Base-by-base conservation (phyloP, 2,888 invertebrate species). In the Lamellibrachia satsuma region DNA sequence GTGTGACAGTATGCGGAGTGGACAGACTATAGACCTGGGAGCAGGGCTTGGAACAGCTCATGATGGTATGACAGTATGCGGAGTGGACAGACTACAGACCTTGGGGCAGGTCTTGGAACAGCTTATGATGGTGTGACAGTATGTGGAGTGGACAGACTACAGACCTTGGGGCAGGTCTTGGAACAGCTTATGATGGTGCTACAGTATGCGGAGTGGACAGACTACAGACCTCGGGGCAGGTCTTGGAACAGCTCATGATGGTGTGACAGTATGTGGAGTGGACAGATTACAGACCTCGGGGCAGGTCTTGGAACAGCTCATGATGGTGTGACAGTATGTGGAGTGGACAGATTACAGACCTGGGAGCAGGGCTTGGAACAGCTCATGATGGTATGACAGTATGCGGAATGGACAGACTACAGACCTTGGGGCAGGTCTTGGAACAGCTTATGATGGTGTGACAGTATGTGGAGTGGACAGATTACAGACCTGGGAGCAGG, bases 171-270 rank as follows among this genome's bases (percentile, higher is more conserved):
- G 96, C 99, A 99, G 27, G 98, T 98, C 95, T 98, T 97, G 0
- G 98, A 98, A 97, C 99, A 99, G 96, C 99, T 99, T 98, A 99
- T 98, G 95, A 99, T 99, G 1, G 99, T 99, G 96, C 99, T 99
- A 96, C 99, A 99, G 93, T 39, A 39, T 39, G 39, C 1, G 39
- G 39, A 1, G 39, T 39, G 39, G 39, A 39, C 39, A 39, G 39
- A 0, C 39, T 39, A 39, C 39, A 39, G 39, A 39, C 39, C 39
- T 99, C 99, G 0, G 99, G 99, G 96, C 99, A 99, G 27, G 98
- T 98, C 95, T 98, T 97, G 0, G 98, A 98, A 97, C 99, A 99
- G 96, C 99, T 99, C 98, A 99, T 98, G 95, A 99, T 99, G 1
- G 99, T 99, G 96, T 99, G 99, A 96, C 99, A 99, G 93, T 39